Percentiles rank a stretch among this genome's conserved stretches.
Evolutionary conservation across 2,888 invertebrate species (phyloP).

Genomic region (Diloba caeruleocephala): DNA sequence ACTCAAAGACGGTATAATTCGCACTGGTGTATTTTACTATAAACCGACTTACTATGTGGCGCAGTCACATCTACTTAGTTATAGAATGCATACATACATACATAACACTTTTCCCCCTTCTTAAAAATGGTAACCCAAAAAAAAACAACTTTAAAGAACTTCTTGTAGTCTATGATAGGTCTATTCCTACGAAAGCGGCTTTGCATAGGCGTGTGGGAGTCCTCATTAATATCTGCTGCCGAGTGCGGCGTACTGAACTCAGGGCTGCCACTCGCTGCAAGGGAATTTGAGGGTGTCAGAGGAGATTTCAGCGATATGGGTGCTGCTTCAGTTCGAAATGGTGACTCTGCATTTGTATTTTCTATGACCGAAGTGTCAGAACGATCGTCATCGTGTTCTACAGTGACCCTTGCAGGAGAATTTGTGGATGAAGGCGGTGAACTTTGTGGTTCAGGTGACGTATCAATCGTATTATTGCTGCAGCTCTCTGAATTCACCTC

Average conservation of each 20-base stretch:
- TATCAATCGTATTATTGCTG: too few relatives aligned
- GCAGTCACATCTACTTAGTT: too few relatives aligned
- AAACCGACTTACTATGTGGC: too few relatives aligned
- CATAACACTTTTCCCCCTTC: neutral
- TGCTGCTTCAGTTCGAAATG: neutral
- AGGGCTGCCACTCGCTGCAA: neutral
- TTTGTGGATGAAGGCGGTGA: too few relatives aligned
- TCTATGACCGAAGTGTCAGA: too few relatives aligned
- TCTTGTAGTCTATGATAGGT: neutral
- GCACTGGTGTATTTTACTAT: too few relatives aligned
- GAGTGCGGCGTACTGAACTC: neutral
- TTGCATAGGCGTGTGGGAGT: neutral
- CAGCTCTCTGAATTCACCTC: too few relatives aligned
- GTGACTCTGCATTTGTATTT: too few relatives aligned
- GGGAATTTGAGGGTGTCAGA: neutral
- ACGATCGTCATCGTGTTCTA: too few relatives aligned
- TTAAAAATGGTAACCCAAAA: neutral
- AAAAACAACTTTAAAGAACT: neutral
- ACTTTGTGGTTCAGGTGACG: too few relatives aligned
- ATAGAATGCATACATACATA: neutral
- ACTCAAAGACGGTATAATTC: too few relatives aligned
- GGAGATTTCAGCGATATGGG: neutral
- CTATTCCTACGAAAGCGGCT: neutral
- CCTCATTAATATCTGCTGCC: neutral
- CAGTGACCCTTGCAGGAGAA: too few relatives aligned